Evolutionary conservation across 2,797 vertebrate species (phyloP).

Genomic region (Tenualosa ilisha): DNA sequence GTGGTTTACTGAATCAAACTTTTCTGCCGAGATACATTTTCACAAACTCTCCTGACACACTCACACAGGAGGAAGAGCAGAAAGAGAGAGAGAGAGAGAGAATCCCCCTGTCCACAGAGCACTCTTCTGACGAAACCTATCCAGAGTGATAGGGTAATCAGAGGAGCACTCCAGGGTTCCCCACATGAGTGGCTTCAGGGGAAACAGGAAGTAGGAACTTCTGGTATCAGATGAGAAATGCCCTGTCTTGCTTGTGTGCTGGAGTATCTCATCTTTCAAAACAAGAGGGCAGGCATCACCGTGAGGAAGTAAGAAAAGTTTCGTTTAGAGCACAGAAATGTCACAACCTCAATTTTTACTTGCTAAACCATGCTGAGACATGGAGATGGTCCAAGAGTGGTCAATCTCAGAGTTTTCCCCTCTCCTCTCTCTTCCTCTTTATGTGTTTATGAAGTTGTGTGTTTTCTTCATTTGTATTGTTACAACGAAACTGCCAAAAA

Average conservation of each 20-base stretch:
- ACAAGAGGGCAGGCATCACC: not conserved
- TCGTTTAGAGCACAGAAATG: not conserved
- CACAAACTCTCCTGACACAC: too few relatives aligned
- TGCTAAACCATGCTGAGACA: not conserved
- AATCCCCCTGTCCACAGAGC: not conserved
- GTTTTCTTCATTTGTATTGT: not conserved
- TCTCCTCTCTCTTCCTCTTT: not conserved
- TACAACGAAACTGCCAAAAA: not conserved
- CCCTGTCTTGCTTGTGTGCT: not conserved
- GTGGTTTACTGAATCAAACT: too few relatives aligned
- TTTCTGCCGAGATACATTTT: too few relatives aligned
- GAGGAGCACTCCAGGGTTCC: not conserved
- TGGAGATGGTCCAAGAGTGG: too few relatives aligned
- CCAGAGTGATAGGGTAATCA: not conserved
- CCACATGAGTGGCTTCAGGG: not conserved
- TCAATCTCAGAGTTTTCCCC: not conserved
- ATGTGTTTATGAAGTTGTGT: not conserved
- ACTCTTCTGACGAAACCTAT: not conserved
- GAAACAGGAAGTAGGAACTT: constrained; percentile 10
- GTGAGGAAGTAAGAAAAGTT: not conserved
- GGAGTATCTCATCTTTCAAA: not conserved
- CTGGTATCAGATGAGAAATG: not conserved
- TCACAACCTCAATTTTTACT: not conserved
- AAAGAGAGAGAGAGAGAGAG: not conserved
- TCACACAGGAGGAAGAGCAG: too few relatives aligned